These are phyloP conservation scores for Drosophila setifemur DNA, from an alignment of 1,140 invertebrate species.

Conservation along the genomic window DNA sequence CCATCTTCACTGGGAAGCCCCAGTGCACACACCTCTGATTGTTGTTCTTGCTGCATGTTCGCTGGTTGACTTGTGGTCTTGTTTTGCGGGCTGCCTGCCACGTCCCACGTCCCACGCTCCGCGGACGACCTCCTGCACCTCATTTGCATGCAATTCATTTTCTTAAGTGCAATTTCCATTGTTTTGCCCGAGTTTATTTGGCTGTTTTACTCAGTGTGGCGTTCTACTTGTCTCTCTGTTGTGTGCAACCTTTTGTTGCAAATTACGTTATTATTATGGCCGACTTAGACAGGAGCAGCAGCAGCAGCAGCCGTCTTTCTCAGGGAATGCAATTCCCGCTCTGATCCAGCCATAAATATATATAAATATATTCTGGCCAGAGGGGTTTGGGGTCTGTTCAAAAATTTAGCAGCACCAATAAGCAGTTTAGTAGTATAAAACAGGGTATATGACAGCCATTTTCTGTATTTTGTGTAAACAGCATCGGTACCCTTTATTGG, in stretches of 20 bases:
- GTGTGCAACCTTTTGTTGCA: conserved; percentile 58
- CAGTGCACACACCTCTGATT: conserved; percentile 29
- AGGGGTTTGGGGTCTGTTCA: conserved; percentile 9
- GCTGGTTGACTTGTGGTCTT: conserved; percentile 74
- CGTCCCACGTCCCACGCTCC: conserved; percentile 1
- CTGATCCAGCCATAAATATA: conserved; percentile 49
- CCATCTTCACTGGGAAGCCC: conserved; percentile 3
- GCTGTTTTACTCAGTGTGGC: conserved; percentile 12
- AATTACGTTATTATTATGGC: conserved; percentile 70
- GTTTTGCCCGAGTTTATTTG: conserved; percentile 68
- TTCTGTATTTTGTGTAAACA: too few relatives aligned
- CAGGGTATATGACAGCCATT: conserved; percentile 17
- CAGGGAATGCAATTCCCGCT: not conserved
- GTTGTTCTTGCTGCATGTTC: conserved; percentile 54
- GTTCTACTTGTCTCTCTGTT: conserved; percentile 6
- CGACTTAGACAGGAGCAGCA: conserved; percentile 26
- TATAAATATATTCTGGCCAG: conserved; percentile 15
- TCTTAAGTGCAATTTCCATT: conserved; percentile 80
- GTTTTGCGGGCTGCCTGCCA: conserved; percentile 50
- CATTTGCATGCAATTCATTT: conserved; percentile 80
- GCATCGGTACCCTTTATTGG: too few relatives aligned
- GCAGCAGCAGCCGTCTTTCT: not conserved
- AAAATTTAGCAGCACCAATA: conserved; percentile 29
- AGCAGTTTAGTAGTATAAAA: conserved; percentile 5
- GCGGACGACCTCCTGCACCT: conserved; percentile 28